These are phyloP conservation scores for Drosophila nr. medialis DNA, from an alignment of 2,888 invertebrate genomes.

Conservation along the genomic window DNA sequence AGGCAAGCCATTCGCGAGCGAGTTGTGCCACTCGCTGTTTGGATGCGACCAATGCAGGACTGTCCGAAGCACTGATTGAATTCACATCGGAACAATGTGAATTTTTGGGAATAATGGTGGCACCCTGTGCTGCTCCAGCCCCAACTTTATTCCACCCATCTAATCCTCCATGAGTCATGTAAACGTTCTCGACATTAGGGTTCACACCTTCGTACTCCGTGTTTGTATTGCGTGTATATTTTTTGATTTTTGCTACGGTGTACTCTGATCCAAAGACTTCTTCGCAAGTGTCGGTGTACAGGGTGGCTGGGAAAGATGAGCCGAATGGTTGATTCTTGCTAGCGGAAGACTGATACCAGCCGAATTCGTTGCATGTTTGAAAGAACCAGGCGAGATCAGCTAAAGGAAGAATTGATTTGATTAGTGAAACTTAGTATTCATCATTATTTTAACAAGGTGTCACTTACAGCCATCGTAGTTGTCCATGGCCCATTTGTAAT, in stretches of 20 bases:
- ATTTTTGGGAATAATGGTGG: constrained; percentile 66
- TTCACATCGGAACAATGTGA: constrained; percentile 78
- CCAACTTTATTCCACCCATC: constrained; percentile 86
- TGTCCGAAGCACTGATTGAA: constrained; percentile 74
- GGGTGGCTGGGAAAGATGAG: constrained; percentile 66
- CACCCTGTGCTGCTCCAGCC: constrained; percentile 59
- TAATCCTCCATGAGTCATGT: constrained; percentile 85
- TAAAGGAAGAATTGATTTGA: constrained; percentile 81
- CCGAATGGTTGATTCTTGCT: constrained; percentile 86
- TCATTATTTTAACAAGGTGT: not conserved
- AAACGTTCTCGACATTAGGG: constrained; percentile 85
- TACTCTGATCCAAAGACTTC: constrained; percentile 64
- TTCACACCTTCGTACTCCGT: constrained; percentile 84
- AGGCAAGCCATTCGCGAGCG: constrained; percentile 69
- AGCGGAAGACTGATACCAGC: constrained; percentile 91
- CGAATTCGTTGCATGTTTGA: constrained; percentile 93
- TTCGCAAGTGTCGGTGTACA: constrained; percentile 62
- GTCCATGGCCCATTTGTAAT: constrained; percentile 58
- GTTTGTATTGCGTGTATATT: constrained; percentile 82
- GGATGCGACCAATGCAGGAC: constrained; percentile 59
- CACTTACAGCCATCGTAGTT: constrained; percentile 58
- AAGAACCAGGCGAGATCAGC: constrained; percentile 89
- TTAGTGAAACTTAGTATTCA: not conserved
- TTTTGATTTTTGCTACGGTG: constrained; percentile 38
- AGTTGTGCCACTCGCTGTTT: constrained; percentile 63